Conservation (phyloP, 2,888 invertebrate species). For the Oegoconia quadripuncta region DNA sequence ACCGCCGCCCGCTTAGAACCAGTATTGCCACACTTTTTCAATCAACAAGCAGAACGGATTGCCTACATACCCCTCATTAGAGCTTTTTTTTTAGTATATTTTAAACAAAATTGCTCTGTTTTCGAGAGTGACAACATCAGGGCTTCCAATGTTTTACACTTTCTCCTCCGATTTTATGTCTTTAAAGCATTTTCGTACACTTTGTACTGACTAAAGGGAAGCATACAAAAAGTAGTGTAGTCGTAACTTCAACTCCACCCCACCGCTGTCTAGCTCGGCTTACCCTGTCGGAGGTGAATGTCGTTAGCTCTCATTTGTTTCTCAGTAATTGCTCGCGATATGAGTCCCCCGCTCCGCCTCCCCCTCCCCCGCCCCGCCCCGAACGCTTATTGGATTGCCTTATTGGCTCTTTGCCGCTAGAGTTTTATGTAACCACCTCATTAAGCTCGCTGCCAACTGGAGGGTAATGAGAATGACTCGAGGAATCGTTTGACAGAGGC, state of each 20-base stretch:
- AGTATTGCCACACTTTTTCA: too few species aligned
- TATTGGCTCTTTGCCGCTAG: constrained; percentile 53
- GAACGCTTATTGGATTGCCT: constrained; percentile 58
- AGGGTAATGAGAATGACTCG: neutral
- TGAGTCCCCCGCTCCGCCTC: constrained; percentile 34
- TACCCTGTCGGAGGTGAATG: constrained; percentile 65
- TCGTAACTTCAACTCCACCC: constrained; percentile 42
- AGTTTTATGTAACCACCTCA: constrained; percentile 56
- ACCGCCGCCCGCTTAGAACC: too few species aligned
- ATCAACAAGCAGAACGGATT: too few species aligned
- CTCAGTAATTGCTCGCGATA: constrained; percentile 73
- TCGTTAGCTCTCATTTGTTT: constrained; percentile 76
- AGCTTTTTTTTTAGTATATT: too few species aligned
- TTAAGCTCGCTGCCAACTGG: constrained; percentile 28
- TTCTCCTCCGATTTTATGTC: too few species aligned
- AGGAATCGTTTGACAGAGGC: neutral
- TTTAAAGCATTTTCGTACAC: too few species aligned
- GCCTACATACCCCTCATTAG: too few species aligned
- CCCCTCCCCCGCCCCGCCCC: constrained; percentile 33
- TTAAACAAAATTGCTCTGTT: too few species aligned
- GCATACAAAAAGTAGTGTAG: too few species aligned
- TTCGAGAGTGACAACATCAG: too few species aligned
- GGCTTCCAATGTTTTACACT: too few species aligned
- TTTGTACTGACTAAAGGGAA: too few species aligned
- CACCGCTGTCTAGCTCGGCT: constrained; percentile 25